Conservation (phyloP, 2,113 vertebrate genomes). For the Ceratotherium simum region DNA sequence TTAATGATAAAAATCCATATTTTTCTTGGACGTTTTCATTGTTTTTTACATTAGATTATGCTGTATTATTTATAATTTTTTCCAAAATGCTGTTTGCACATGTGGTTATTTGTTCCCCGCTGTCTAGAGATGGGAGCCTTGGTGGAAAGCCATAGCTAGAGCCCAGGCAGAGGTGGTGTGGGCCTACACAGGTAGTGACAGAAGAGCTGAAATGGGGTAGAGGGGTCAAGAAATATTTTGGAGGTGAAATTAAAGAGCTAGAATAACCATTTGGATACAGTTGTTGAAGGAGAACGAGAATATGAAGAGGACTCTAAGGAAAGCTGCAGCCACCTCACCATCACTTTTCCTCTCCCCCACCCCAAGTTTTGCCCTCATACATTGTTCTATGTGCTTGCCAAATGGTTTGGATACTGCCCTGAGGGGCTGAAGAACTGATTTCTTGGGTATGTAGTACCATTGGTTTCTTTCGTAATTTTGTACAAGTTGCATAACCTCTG, state of each 20-base stretch:
- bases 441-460: not conserved
- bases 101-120: not conserved
- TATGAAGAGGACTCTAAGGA: not conserved
- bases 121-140: not conserved
- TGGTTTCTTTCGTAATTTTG: not conserved
- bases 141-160: not conserved
- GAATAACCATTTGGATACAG: not conserved
- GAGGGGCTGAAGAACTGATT: not conserved
- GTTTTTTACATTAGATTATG: not conserved
- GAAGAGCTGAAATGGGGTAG: not conserved
- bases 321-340: not conserved
- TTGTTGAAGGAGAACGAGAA: not conserved
- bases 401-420: not conserved
- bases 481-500: not conserved
- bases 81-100: not conserved
- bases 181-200: not conserved
- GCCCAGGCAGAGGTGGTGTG: not conserved
- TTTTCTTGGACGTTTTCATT: not conserved
- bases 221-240: not conserved
- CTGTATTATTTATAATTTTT: constrained; percentile 16
- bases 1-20: not conserved
- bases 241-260: not conserved
- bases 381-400: not conserved
- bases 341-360: not conserved
- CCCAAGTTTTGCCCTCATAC: not conserved